Conservation (phyloP, 2,797 vertebrate genomes). For the Phrynocephalus vlangalii region DNA sequence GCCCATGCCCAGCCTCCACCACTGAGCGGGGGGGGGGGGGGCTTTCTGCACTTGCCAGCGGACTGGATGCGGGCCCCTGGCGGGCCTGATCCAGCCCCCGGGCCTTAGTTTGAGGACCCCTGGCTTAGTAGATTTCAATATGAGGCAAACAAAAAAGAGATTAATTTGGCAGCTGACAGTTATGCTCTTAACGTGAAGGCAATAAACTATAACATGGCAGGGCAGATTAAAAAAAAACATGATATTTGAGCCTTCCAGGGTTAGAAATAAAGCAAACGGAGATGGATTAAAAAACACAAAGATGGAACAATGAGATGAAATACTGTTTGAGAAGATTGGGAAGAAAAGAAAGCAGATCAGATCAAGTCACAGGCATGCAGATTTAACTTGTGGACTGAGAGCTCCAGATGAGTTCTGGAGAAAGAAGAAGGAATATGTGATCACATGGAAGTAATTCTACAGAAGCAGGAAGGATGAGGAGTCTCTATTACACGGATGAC, state of each 20-base stretch:
- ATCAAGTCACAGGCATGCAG: not conserved
- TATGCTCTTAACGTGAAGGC: conserved; percentile 32
- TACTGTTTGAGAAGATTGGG: not conserved
- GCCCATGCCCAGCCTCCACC: no score
- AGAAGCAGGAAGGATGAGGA: not conserved
- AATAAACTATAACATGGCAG: not conserved
- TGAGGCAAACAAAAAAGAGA: conserved; percentile 22
- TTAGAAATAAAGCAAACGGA: conserved; percentile 17
- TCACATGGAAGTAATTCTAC: conserved; percentile 2
- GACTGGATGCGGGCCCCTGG: no score
- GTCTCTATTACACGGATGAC: not conserved
- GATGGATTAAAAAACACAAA: conserved; percentile 11
- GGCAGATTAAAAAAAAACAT: conserved; percentile 18
- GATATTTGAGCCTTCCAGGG: not conserved
- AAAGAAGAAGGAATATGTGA: conserved; percentile 27
- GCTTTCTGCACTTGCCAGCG: no score
- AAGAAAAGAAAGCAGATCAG: not conserved
- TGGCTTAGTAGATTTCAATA: not conserved
- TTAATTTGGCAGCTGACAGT: conserved; percentile 28
- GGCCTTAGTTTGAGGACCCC: no score
- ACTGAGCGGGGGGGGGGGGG: no score
- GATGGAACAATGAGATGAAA: not conserved
- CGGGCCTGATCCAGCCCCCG: no score
- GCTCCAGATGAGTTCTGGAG: not conserved
- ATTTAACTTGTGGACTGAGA: not conserved